These are phyloP conservation scores for Fistularia tabacaria DNA, from an alignment of 2,797 vertebrate genomes.

Conservation along the genomic window DNA sequence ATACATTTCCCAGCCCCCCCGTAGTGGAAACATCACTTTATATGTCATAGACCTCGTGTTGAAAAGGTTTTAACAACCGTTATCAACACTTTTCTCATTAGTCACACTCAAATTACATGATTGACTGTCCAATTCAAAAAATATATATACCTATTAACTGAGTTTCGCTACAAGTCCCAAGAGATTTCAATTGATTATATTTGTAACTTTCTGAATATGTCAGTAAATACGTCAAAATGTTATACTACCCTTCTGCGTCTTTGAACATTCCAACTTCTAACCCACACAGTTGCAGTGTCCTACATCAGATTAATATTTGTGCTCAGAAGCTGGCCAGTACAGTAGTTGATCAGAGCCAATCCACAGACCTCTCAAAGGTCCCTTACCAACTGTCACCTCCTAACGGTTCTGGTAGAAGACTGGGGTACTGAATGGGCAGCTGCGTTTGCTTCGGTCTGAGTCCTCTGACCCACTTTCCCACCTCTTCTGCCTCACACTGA, in stretches of 20 bases:
- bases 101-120: no score
- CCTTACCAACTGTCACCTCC: conserved; percentile 69
- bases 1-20: conserved; percentile 32
- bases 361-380: conserved; percentile 37
- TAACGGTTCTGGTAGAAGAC: conserved; percentile 51
- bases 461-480: conserved; percentile 80
- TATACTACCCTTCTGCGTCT: background rate
- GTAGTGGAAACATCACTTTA: no score
- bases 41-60: no score
- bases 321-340: conserved; percentile 9
- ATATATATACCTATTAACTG: no score
- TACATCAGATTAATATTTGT: conserved; percentile 7
- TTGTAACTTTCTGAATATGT: no score
- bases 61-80: no score
- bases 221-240: no score
- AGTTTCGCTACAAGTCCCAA: no score
- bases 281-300: no score
- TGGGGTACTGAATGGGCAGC: conserved; percentile 64
- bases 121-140: no score
- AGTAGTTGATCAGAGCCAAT: conserved; percentile 25
- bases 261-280: background rate
- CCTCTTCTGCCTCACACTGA: conserved; percentile 53
- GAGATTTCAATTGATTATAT: no score
- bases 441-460: conserved; percentile 76
- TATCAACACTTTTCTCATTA: no score